Evolutionary conservation across 1,140 invertebrate species (phyloP).

Genomic region (Lordiphosa collinella): DNA sequence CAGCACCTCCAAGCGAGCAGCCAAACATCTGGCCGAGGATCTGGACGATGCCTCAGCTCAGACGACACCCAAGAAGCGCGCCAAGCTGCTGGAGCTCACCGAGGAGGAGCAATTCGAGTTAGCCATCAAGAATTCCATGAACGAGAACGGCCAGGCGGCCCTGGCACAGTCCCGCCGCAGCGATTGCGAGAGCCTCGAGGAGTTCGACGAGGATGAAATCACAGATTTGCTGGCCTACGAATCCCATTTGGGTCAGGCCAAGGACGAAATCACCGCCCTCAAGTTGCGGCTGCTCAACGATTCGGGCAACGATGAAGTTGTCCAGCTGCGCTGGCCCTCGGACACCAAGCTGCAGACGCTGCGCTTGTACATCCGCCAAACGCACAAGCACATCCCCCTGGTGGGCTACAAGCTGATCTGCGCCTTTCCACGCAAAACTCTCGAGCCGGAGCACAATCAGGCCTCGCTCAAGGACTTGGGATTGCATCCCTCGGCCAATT

Average conservation of each 20-base stretch:
- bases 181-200: conserved; percentile 63
- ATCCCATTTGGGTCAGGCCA: conserved; percentile 49
- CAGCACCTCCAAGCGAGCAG: conserved; percentile 54
- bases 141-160: conserved; percentile 53
- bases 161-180: conserved; percentile 19
- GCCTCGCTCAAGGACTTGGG: conserved; percentile 66
- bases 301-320: conserved; percentile 63
- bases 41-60: conserved; percentile 34
- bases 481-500: conserved; percentile 73
- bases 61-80: conserved; percentile 51
- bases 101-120: conserved; percentile 75
- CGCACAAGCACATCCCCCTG: conserved; percentile 70
- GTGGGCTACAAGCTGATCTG: conserved; percentile 74
- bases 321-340: conserved; percentile 74
- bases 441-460: conserved; percentile 60
- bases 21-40: conserved; percentile 32
- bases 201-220: conserved; percentile 61
- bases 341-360: conserved; percentile 65
- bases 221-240: conserved; percentile 51
- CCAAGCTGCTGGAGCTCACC: conserved; percentile 61
- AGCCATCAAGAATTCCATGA: conserved; percentile 76
- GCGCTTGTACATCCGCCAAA: conserved; percentile 64
- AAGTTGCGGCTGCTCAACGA: conserved; percentile 64
- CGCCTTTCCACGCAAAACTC: conserved; percentile 70
- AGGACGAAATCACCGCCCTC: conserved; percentile 56